phyloP scores from a whole-genome alignment of 2,113 vertebrate species.

The Trochalopteron elliotii region DNA sequence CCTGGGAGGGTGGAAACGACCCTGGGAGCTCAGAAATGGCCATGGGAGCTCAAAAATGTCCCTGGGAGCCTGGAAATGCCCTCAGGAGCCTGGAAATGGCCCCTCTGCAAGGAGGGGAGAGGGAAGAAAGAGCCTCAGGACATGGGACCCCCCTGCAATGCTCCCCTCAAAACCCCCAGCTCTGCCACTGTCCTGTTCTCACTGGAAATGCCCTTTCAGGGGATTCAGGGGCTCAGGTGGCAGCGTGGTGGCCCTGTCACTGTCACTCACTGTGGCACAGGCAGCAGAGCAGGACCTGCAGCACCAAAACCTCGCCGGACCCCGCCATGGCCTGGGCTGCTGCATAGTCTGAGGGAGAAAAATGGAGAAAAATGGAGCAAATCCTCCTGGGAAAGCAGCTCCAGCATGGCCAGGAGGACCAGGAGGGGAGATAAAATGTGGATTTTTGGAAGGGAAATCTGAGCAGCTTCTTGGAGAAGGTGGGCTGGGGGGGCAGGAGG shows the following conservation, averaged over 20 bases:
- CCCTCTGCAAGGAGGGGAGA: accelerated
- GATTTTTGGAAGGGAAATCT: background rate
- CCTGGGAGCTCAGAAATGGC: too few relatives aligned
- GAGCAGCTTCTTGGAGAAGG: accelerated
- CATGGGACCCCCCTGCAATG: accelerated
- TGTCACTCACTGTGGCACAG: constrained; percentile 36
- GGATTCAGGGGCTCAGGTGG: accelerated
- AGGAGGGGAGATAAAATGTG: accelerated
- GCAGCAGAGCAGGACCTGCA: constrained; percentile 55
- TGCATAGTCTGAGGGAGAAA: background rate
- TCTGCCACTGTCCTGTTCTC: accelerated
- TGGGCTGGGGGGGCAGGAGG: too few relatives aligned
- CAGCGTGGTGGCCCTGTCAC: accelerated
- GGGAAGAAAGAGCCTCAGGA: background rate
- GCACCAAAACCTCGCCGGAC: background rate
- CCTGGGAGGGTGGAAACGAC: too few relatives aligned
- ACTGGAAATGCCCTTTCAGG: accelerated
- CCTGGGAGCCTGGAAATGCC: accelerated
- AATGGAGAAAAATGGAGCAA: background rate
- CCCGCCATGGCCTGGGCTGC: constrained; percentile 14
- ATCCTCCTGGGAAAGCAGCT: background rate
- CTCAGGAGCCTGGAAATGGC: background rate
- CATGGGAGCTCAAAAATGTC: accelerated
- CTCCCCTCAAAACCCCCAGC: accelerated
- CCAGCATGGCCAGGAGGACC: accelerated